Evolutionary conservation across 1,140 invertebrate species (phyloP), one percentile per base, ranked within the genome.

Genomic region (Lepidurus packardi): DNA sequence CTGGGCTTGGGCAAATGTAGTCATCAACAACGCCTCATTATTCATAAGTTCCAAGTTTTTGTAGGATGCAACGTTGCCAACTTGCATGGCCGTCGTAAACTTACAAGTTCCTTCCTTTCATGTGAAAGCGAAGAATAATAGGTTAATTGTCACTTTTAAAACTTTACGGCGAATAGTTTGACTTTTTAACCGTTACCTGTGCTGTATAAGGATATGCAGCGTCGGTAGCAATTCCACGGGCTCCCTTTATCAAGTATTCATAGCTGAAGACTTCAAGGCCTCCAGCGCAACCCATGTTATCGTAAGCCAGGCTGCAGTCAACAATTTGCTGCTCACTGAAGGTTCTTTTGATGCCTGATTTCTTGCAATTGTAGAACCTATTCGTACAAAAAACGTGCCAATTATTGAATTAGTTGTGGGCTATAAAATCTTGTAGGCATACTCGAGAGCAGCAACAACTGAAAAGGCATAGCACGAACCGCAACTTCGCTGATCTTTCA

Each of bases 281-380:
- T 74, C 92, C 92, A 65, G 87, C 83, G 82, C 92, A 94, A 2
- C 92, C 92, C 16, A 84, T 80, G 82, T 91, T 90, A 8, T 88
- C 88, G 78, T 85, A 87, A 78, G 73, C 41, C 10, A 42, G 43
- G 10, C 88, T 87, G 74, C 90, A 91, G 82, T 91, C 90, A 0
- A 91, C 84, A 0, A 91, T 81, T 74, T 90, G 88, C 81, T 91
- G 90, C 74, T 90, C 88, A 43, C 89, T 77, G 13, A 65, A 16
- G 21, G 21, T 13, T n/a, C 2, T 65, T 16, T n/a, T 65, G 8
- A 65, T 21, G 1, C 53, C 53, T n/a, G 53, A 21, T 6, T 65
- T 65, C 53, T 65, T 65, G 53, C 53, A 65, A 21, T 65, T 10
- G 53, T 65, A 65, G 9, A 65, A 65, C 7, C 53, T 65, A 2